phyloP scores from a whole-genome alignment of 2,113 vertebrate species.

The Agelaius phoeniceus region DNA sequence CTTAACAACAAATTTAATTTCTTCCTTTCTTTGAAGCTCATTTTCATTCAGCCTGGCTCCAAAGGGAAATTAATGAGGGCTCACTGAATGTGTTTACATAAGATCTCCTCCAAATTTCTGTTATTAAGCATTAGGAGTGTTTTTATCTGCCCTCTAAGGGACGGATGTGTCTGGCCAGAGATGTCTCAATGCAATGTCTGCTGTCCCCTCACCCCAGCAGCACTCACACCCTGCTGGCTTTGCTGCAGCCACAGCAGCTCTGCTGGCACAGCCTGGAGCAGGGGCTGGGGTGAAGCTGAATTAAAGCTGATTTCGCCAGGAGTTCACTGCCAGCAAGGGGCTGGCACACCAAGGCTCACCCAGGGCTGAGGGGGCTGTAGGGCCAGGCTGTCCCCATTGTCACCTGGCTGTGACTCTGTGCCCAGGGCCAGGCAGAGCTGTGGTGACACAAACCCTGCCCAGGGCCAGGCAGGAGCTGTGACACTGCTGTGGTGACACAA shows the following conservation, averaged over 20 bases:
- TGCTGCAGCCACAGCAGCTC: neutral
- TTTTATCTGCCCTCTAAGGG: constrained; percentile 29
- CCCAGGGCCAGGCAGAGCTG: neutral
- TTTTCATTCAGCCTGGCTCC: constrained; percentile 37
- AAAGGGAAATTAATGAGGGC: constrained; percentile 48
- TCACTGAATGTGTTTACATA: constrained; percentile 50
- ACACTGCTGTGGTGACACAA: too few relatives aligned
- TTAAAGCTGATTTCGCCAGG: neutral
- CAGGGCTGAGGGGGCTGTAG: neutral
- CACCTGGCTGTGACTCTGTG: neutral
- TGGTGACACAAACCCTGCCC: neutral
- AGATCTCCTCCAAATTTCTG: constrained; percentile 33
- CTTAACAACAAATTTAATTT: constrained; percentile 24
- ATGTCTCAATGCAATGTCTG: neutral
- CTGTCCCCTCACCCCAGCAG: neutral
- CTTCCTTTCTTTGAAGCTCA: constrained; percentile 31
- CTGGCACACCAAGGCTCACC: accelerated
- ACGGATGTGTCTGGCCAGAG: neutral
- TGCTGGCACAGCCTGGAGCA: neutral
- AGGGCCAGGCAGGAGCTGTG: too few relatives aligned
- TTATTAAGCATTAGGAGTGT: constrained; percentile 24
- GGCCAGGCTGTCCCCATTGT: neutral
- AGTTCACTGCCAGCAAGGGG: accelerated
- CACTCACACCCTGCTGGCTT: neutral
- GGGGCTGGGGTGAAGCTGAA: neutral